Evolutionary conservation across 2,888 invertebrate genomes (phyloP), one percentile per base, ranked within the genome.

Genomic region (Heterodera filipjevi): DNA sequence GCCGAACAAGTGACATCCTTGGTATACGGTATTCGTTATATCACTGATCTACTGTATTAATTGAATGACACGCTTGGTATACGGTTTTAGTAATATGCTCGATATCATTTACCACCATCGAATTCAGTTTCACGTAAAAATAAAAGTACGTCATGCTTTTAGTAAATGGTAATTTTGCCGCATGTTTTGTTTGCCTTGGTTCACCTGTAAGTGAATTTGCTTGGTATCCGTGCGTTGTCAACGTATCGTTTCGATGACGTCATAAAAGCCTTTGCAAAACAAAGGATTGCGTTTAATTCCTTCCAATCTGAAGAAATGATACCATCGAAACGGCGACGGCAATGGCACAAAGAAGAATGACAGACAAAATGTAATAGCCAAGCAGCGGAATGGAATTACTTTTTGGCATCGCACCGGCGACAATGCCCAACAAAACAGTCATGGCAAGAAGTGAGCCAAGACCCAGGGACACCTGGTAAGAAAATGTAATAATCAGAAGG

Each of bases 271-370:
- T 59, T 59, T 27, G 12, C 6, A 39, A 39, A 78, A 85, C 85
- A 70, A 84, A 84, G 71, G 85, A 85, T 76, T 86, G 85, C 80
- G 84, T 84, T 12, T 85, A 81, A 14, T 81, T 81, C 49, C 86
- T 86, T 1, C 2, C 6, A 49, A 19, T 49, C 3, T 49, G 0
- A 44, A 8, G 10, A 30, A 27, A 27, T 8, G 10, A 86, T 59
- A n/a, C 59, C 85, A 88, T 87, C 12, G 88, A 88, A 1, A 88
- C 83, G 49, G 85, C 87, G 27, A 88, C 88, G 14, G 86, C 86
- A 32, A 89, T 80, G 27, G 88, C 88, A 76, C 88, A 88, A 3
- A 88, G 81, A 14, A 88, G 77, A 53, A 88, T 88, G 12, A 87
- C 88, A 14, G 85, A 78, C 66, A 88, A 82, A 66, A 88, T 88